Base-by-base conservation (phyloP, 2,797 vertebrate genomes). In the Poecile montanus region DNA sequence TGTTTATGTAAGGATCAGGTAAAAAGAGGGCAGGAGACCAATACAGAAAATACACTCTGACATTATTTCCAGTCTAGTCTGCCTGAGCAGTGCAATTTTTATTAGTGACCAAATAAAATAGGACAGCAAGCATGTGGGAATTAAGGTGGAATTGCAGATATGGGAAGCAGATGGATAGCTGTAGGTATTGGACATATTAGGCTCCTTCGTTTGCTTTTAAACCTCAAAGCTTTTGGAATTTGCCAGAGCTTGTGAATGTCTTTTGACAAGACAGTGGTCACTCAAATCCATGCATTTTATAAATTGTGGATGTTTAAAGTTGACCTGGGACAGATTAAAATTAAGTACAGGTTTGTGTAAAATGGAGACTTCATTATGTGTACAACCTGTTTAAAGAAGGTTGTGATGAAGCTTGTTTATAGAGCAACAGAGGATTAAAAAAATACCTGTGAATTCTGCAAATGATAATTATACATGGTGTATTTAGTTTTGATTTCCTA, bases 11-110 rank as follows among this genome's bases (percentile, higher is more conserved):
- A 93, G 66, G 44, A 62, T 60, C 1, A 11, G 22, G 57, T 91
- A 50, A 94, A 97, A 94, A 76, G 73, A 87, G 73, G 60, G 44
- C 61, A 74, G 81, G 83, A 90, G 57, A 93, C 70, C 61, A 89
- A 4, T 67, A 42, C n/a, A 47, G 72, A 79, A 94, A 93, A 87
- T 80, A 68, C 3, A 30, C 54, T 26, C 20, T 80, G 65, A 62
- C 56, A n/a, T 72, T 60, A 57, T 76, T 89, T 79, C 50, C 38
- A 77, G 63, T 63, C 65, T 86, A 36, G 44, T 91, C 32, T 92
- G 38, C 10, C 29, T 30, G 40, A 89, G 66, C n/a, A 66, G 18
- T 58, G 14, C 42, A 11, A 11, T 61, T 90, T 62, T 76, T 75
- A 11, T 44, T 87, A n/a, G 42, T 51, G 61, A 54, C 61, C n/a